A percentile compares a stretch with the other conserved stretches of the same genome.
These are phyloP conservation scores for Polia nebulosa DNA, from an alignment of 2,888 invertebrate species.

Conservation along the genomic window DNA sequence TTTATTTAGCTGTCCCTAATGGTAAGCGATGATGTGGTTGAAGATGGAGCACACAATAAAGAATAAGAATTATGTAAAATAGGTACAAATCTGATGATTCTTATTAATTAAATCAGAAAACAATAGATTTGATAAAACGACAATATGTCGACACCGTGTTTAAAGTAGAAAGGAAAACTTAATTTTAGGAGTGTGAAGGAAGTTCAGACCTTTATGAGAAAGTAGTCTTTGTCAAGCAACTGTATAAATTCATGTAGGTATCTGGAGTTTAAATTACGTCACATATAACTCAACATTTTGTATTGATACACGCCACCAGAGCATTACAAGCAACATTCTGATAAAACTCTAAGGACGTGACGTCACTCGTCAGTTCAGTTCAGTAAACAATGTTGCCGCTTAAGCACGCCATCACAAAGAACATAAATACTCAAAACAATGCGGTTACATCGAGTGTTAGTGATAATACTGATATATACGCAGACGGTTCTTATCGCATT, in stretches of 20 bases:
- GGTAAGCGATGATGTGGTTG: not conserved
- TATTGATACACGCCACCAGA: conserved; percentile 45
- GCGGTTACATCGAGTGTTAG: conserved; percentile 21
- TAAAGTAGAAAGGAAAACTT: too few species aligned
- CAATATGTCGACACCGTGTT: too few species aligned
- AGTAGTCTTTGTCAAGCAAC: not conserved
- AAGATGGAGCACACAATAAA: not conserved
- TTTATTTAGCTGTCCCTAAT: too few species aligned
- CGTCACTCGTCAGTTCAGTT: conserved; percentile 5
- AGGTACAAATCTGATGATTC: too few species aligned
- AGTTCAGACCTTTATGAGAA: not conserved
- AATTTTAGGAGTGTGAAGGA: too few species aligned
- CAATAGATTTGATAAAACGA: not conserved
- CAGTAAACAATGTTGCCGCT: conserved; percentile 29
- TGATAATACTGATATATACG: conserved; percentile 24
- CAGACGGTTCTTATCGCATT: not conserved
- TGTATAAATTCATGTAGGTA: not conserved
- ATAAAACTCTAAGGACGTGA: conserved; percentile 29
- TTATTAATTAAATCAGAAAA: not conserved
- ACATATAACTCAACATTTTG: not conserved
- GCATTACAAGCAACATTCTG: conserved; percentile 39
- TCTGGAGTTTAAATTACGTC: not conserved
- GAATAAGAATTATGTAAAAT: not conserved
- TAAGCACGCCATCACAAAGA: not conserved
- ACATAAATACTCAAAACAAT: conserved; percentile 40